phyloP scores from a whole-genome alignment of 2,797 vertebrate genomes.

The Onychomys arenicola region DNA sequence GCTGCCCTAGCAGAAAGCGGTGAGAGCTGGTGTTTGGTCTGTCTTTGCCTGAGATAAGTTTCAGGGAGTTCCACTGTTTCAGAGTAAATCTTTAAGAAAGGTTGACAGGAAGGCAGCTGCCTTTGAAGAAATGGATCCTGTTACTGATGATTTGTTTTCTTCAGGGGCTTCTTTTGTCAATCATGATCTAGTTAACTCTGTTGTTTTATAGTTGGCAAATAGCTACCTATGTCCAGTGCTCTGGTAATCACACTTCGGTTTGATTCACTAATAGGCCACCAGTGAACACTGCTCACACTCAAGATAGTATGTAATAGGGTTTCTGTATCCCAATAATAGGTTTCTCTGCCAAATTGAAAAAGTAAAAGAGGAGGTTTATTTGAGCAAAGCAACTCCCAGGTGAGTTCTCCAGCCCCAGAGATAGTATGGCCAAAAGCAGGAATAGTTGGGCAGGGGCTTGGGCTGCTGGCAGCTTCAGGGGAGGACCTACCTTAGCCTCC shows the following conservation, averaged over 20 bases:
- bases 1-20: slow-evolving; percentile 97
- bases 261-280: background rate
- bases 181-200: slow-evolving; percentile 7
- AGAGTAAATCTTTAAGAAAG: background rate
- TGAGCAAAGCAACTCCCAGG: background rate
- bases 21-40: slow-evolving; percentile 78
- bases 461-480: background rate
- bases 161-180: slow-evolving; percentile 40
- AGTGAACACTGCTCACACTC: background rate
- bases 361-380: background rate
- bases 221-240: background rate
- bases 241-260: slow-evolving; percentile 29
- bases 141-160: slow-evolving; percentile 39
- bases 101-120: background rate
- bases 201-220: background rate
- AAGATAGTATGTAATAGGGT: background rate
- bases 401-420: background rate
- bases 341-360: background rate
- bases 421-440: background rate
- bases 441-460: background rate
- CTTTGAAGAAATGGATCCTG: slow-evolving; percentile 17
- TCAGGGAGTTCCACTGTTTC: background rate
- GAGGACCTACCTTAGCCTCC: background rate
- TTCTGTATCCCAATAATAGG: background rate
- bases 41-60: background rate